These are phyloP conservation scores for Budorcas taxicolor DNA, from an alignment of 2,113 vertebrate genomes.

Conservation along the genomic window DNA sequence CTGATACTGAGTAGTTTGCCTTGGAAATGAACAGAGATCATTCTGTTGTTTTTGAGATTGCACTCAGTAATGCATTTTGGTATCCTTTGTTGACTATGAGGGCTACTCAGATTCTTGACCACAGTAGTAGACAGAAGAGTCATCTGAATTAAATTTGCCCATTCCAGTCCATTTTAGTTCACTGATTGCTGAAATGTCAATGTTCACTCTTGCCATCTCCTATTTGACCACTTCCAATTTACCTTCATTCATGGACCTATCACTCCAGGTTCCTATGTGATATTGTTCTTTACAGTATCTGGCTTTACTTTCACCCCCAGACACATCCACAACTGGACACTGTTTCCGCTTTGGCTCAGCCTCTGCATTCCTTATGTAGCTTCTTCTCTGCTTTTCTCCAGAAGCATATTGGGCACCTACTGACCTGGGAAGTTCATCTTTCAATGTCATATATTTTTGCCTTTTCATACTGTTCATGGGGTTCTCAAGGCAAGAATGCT, in stretches of 20 bases:
- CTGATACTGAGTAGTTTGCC: not conserved
- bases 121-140: not conserved
- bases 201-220: not conserved
- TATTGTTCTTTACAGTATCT: not conserved
- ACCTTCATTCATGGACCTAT: not conserved
- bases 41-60: not conserved
- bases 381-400: not conserved
- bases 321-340: not conserved
- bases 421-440: not conserved
- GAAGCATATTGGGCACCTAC: not conserved
- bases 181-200: not conserved
- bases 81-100: not conserved
- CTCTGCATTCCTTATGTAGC: not conserved
- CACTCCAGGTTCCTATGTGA: not conserved
- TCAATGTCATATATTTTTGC: not conserved
- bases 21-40: not conserved
- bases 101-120: not conserved
- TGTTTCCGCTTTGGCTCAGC: not conserved
- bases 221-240: not conserved
- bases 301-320: not conserved
- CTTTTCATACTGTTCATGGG: not conserved
- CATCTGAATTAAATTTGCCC: not conserved
- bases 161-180: not conserved
- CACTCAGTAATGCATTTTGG: not conserved
- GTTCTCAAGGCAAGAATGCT: not conserved